A percentile compares a stretch with the other conserved stretches of the same genome.
Conservation (phyloP, 2,888 invertebrate species). For the Epirrhoe alternata region DNA sequence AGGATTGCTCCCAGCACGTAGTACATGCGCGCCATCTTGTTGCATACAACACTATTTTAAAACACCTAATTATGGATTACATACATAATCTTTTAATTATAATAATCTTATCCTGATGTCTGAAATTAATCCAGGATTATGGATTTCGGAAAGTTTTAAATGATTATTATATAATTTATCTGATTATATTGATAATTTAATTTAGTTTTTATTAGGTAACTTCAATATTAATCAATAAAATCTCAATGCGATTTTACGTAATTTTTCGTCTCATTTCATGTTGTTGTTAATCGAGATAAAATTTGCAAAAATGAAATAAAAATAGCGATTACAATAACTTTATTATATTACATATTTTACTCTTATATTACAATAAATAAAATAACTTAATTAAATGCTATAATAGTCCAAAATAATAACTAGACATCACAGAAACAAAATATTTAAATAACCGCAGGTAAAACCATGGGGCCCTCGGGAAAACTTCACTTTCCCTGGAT, state of each 20-base stretch:
- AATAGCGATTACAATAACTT: too few species aligned
- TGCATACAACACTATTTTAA: not conserved
- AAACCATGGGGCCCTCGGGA: too few species aligned
- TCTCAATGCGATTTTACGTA: too few species aligned
- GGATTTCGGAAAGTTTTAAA: not conserved
- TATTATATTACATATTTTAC: slow-evolving; percentile 2
- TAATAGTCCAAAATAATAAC: slow-evolving; percentile 8
- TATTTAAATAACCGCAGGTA: slow-evolving; percentile 10
- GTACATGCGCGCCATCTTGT: slow-evolving; percentile 49
- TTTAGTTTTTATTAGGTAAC: too few species aligned
- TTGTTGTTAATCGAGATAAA: too few species aligned
- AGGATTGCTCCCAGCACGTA: slow-evolving; percentile 49
- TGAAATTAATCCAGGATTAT: not conserved
- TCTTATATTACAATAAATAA: slow-evolving; percentile 22
- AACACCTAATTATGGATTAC: not conserved
- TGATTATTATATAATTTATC: not conserved
- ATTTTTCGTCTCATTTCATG: too few species aligned
- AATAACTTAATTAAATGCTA: slow-evolving; percentile 14
- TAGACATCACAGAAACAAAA: slow-evolving; percentile 28
- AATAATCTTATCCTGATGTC: not conserved
- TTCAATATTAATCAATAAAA: too few species aligned
- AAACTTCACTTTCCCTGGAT: too few species aligned
- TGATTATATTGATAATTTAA: not conserved
- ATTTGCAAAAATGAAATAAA: too few species aligned
- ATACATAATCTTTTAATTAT: not conserved